Conservation (phyloP, 1,140 invertebrate genomes). For the Drosophila repletoides region DNA sequence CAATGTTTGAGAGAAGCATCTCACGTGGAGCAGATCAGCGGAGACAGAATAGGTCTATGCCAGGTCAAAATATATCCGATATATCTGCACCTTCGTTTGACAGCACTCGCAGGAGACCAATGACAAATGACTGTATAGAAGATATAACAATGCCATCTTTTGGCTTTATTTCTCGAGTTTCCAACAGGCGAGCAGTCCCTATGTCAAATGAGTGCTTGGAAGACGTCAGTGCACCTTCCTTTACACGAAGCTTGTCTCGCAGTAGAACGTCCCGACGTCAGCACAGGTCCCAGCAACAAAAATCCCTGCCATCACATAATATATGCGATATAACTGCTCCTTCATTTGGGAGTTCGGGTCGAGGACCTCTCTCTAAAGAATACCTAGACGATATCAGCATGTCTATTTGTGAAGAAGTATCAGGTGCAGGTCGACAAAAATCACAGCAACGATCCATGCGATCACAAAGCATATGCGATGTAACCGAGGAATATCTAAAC, state of each 20-base stretch:
- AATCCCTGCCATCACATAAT: too few relatives aligned
- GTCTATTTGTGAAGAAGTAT: constrained; percentile 1
- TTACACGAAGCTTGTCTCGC: background rate
- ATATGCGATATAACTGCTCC: too few relatives aligned
- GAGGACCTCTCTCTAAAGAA: too few relatives aligned
- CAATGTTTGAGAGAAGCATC: background rate
- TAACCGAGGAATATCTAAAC: background rate
- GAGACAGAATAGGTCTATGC: background rate
- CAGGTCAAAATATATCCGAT: background rate
- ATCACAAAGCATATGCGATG: background rate
- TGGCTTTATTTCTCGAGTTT: background rate
- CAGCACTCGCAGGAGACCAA: background rate
- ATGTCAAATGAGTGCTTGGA: constrained; percentile 8
- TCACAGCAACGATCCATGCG: background rate
- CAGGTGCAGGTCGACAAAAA: background rate
- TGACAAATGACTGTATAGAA: constrained; percentile 25
- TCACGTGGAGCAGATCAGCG: background rate
- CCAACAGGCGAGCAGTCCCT: too few relatives aligned
- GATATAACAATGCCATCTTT: constrained; percentile 23
- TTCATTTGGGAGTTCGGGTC: too few relatives aligned
- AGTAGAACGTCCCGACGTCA: too few relatives aligned
- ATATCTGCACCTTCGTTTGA: background rate
- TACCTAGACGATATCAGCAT: background rate
- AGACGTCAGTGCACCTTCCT: constrained; percentile 2
- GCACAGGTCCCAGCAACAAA: too few relatives aligned